A percentile compares a stretch with the other conserved stretches of the same genome.
phyloP scores from a whole-genome alignment of 2,113 vertebrate genomes.

The Neolamprologus devosi region DNA sequence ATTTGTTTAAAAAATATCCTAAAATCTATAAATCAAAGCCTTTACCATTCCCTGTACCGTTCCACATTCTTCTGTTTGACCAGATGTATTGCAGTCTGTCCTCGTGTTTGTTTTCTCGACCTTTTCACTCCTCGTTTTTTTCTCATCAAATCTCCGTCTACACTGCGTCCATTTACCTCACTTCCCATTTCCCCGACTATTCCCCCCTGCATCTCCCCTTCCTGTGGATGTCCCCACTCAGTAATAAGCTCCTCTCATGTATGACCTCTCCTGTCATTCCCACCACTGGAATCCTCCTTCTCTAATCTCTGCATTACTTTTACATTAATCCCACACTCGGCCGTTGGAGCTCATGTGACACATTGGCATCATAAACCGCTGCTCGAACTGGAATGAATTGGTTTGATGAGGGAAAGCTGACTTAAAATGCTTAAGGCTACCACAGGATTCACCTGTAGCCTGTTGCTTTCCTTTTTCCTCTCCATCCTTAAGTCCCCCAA shows the following conservation, averaged over 20 bases:
- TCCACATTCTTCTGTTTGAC: background rate
- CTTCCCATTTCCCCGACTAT: background rate
- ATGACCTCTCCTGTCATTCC: conserved; percentile 66
- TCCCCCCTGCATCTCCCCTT: conserved; percentile 31
- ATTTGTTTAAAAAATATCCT: background rate
- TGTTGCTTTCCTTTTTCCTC: background rate
- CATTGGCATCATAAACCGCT: background rate
- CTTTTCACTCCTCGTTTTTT: background rate
- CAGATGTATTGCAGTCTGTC: background rate
- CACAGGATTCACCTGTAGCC: conserved; percentile 31
- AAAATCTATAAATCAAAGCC: background rate
- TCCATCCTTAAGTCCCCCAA: background rate
- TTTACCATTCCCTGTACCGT: background rate
- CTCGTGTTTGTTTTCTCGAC: background rate
- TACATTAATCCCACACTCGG: conserved; percentile 55
- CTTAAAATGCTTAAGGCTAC: background rate
- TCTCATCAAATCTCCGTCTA: background rate
- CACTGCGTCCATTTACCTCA: background rate
- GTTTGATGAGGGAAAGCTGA: background rate
- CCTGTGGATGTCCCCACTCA: conserved; percentile 1
- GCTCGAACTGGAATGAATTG: background rate
- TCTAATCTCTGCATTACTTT: conserved; percentile 59
- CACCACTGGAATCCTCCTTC: conserved; percentile 32
- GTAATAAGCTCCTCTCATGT: conserved; percentile 59
- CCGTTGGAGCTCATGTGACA: conserved; percentile 17